Evolutionary conservation across 2,888 invertebrate species (phyloP).

Genomic region (Ophonus ardosiacus): DNA sequence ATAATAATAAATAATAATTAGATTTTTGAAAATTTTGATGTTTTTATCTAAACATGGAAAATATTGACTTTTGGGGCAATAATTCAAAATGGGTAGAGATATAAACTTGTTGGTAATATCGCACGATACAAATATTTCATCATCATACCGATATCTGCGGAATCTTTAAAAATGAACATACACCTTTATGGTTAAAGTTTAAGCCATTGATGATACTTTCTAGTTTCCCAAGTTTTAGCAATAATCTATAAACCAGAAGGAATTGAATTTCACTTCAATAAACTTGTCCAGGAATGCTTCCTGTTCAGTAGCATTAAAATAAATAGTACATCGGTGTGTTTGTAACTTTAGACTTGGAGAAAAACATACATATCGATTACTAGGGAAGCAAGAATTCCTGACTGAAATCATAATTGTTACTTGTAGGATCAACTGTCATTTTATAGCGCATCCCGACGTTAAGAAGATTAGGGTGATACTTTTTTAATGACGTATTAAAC

Average conservation of each 20-base stretch:
- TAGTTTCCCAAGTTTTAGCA: neutral
- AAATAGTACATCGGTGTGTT: constrained; percentile 22
- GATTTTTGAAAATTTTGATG: too few relatives aligned
- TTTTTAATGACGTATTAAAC: constrained; percentile 49
- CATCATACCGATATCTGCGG: too few relatives aligned
- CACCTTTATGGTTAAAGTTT: neutral
- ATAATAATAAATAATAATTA: too few relatives aligned
- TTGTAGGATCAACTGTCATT: constrained; percentile 60
- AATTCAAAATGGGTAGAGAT: too few relatives aligned
- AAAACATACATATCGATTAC: constrained; percentile 35
- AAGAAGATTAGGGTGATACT: constrained; percentile 59
- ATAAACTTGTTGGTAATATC: too few relatives aligned
- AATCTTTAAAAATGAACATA: too few relatives aligned
- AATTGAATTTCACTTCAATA: constrained; percentile 32
- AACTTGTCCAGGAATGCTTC: constrained; percentile 34
- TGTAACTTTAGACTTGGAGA: constrained; percentile 29
- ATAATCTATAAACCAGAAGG: constrained; percentile 33
- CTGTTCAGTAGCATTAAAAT: constrained; percentile 38
- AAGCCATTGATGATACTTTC: neutral
- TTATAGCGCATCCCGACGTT: constrained; percentile 56
- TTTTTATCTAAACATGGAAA: too few relatives aligned
- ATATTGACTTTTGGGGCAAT: too few relatives aligned
- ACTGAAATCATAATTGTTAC: constrained; percentile 58
- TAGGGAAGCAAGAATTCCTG: neutral
- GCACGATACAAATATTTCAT: too few relatives aligned